Conservation (phyloP, 2,797 vertebrate species). For the Neomorphus geoffroyi region DNA sequence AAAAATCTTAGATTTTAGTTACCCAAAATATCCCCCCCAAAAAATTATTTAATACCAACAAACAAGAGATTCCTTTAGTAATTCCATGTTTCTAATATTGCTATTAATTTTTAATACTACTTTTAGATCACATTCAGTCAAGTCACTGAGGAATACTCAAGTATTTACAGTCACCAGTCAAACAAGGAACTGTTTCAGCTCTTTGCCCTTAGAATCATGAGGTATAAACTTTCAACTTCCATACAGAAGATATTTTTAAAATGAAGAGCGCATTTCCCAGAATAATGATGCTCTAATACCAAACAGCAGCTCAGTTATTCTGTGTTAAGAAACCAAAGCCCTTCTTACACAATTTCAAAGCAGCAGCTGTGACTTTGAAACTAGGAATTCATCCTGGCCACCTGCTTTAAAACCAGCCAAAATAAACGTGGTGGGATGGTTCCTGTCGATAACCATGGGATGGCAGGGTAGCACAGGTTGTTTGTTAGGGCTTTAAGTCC, state of each 20-base stretch:
- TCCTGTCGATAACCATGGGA: slow-evolving; percentile 28
- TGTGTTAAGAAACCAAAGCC: slow-evolving; percentile 66
- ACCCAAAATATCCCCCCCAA: neutral
- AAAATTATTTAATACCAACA: neutral
- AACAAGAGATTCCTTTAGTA: neutral
- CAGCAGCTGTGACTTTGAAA: slow-evolving; percentile 70
- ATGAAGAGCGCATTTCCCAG: slow-evolving; percentile 52
- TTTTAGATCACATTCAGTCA: neutral
- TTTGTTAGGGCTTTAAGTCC: neutral
- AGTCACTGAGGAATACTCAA: neutral
- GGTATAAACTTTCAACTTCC: slow-evolving; percentile 52
- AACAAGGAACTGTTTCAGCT: slow-evolving; percentile 17
- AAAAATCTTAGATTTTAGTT: neutral
- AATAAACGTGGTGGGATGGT: slow-evolving; percentile 41
- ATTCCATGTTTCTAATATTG: neutral
- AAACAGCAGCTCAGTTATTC: slow-evolving; percentile 68
- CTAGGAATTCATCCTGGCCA: slow-evolving; percentile 59
- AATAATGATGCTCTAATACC: slow-evolving; percentile 68
- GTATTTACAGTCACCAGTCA: slow-evolving; percentile 11
- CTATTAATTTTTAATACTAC: neutral
- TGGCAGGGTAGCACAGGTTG: slow-evolving; percentile 41
- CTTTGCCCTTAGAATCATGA: slow-evolving; percentile 32
- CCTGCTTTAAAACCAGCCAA: slow-evolving; percentile 63
- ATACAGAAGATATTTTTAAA: slow-evolving; percentile 60
- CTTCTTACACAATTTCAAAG: slow-evolving; percentile 72